These are phyloP conservation scores for Drosophila glabriapex DNA, from an alignment of 2,888 invertebrate species.

Conservation along the genomic window DNA sequence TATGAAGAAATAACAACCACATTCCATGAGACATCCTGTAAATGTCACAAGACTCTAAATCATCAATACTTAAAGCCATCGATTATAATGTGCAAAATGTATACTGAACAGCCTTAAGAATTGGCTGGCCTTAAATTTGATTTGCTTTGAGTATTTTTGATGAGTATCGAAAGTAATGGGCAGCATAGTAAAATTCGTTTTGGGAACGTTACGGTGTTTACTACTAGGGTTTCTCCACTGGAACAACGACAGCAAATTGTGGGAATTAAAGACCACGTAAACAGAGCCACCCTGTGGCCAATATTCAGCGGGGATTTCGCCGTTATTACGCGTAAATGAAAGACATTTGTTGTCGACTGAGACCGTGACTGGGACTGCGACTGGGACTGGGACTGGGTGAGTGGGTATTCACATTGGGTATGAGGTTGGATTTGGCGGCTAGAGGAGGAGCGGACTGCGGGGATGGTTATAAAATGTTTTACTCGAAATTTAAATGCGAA, in stretches of 20 bases:
- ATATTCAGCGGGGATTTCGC: slow-evolving; percentile 64
- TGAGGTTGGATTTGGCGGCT: not conserved
- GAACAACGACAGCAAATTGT: slow-evolving; percentile 42
- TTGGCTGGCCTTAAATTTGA: not conserved
- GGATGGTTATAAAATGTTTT: slow-evolving; percentile 31
- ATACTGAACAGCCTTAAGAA: not conserved
- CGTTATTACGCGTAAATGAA: slow-evolving; percentile 76
- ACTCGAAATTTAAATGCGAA: slow-evolving; percentile 50
- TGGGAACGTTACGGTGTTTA: slow-evolving; percentile 3
- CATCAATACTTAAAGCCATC: not conserved
- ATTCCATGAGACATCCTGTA: not conserved
- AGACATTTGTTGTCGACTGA: slow-evolving; percentile 61
- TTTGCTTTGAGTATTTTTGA: not conserved
- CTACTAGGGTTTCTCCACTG: not conserved
- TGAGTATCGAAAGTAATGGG: not conserved
- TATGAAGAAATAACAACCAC: not conserved
- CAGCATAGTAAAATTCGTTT: not conserved
- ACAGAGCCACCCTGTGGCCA: slow-evolving; percentile 50
- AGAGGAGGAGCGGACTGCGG: not conserved
- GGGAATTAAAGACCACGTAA: slow-evolving; percentile 40
- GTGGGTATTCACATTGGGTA: slow-evolving; percentile 14
- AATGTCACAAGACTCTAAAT: not conserved
- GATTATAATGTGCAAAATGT: not conserved
- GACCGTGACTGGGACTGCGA: not conserved
- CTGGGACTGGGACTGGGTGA: not conserved